Evolutionary conservation across 2,113 vertebrate genomes (phyloP).

Genomic region (Melospiza melodia): DNA sequence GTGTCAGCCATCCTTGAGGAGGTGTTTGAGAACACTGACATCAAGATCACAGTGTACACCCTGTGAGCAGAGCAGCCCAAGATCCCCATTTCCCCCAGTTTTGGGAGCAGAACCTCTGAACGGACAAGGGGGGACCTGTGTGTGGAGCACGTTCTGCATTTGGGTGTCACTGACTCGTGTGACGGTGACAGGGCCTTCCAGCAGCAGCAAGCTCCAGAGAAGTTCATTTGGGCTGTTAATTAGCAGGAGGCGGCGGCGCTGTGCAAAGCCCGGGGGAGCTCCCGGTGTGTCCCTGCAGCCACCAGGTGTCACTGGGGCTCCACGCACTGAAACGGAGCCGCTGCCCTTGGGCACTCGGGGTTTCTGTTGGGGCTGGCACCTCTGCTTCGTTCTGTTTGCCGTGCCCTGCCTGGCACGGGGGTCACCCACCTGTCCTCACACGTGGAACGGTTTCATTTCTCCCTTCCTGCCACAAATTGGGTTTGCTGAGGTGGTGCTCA

Average conservation of each 20-base stretch:
- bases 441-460: background rate
- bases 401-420: background rate
- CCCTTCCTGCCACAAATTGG: background rate
- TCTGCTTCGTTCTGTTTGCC: background rate
- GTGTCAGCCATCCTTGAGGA: slow-evolving; percentile 87
- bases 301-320: slow-evolving; percentile 40
- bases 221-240: background rate
- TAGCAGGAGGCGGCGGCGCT: background rate
- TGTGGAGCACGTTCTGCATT: background rate
- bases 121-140: background rate
- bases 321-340: background rate
- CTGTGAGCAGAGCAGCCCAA: slow-evolving; percentile 64
- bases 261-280: background rate
- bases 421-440: background rate
- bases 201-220: background rate
- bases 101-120: background rate
- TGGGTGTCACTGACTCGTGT: background rate
- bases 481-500: background rate
- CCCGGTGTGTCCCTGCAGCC: background rate
- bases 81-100: background rate
- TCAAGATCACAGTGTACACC: slow-evolving; percentile 88
- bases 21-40: slow-evolving; percentile 82
- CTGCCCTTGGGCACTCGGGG: background rate
- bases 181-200: background rate
- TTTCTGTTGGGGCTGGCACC: rapidly evolving